Evolutionary conservation across 2,888 invertebrate genomes (phyloP).

Genomic region (Philonicus albiceps): DNA sequence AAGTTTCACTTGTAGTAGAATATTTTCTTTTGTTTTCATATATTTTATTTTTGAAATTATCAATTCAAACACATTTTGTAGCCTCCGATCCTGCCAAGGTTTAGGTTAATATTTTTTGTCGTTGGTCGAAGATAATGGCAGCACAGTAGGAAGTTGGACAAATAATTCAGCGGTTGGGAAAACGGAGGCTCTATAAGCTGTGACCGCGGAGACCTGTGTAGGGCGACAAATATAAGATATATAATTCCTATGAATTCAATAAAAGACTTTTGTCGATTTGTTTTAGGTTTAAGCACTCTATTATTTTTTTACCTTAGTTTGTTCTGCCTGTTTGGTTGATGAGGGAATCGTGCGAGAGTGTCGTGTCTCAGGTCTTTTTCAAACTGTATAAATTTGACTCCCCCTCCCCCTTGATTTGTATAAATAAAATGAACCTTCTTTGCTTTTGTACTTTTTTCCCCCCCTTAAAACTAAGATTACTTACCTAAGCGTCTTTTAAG

Average conservation of each 20-base stretch:
- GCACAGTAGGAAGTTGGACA: neutral
- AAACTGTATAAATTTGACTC: neutral
- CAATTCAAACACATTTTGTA: neutral
- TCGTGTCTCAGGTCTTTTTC: neutral
- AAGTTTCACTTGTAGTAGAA: constrained; percentile 24
- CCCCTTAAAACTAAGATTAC: neutral
- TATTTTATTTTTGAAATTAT: neutral
- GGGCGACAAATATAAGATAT: constrained; percentile 16
- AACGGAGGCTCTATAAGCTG: neutral
- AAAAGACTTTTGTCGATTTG: constrained; percentile 33
- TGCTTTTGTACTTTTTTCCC: neutral
- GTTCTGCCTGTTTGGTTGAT: neutral
- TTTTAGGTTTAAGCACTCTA: constrained; percentile 11
- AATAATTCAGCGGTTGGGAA: neutral
- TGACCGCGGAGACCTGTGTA: constrained; percentile 7
- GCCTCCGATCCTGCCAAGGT: constrained; percentile 23
- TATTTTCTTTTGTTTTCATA: neutral
- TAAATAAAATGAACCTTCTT: constrained; percentile 1
- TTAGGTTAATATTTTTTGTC: constrained; percentile 19
- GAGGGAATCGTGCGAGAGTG: neutral
- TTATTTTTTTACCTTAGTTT: neutral
- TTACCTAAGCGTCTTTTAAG: neutral
- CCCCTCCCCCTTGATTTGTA: neutral
- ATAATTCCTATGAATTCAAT: constrained; percentile 32
- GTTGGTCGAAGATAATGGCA: neutral